Evolutionary conservation across 2,888 invertebrate genomes (phyloP), one percentile per base, ranked within the genome.

Genomic region (Cremastinae sp.): DNA sequence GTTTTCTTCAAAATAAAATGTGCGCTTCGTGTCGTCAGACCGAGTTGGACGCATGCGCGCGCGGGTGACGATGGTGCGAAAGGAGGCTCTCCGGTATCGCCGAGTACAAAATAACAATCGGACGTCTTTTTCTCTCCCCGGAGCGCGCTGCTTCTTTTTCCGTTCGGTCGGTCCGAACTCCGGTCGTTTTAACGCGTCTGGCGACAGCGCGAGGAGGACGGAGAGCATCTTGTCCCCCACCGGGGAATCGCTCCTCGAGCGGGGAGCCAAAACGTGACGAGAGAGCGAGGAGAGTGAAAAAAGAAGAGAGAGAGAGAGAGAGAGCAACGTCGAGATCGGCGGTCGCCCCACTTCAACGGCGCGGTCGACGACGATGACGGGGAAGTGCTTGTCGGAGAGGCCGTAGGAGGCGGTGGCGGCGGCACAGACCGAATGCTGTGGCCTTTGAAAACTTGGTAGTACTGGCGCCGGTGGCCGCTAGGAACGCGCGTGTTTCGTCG

Each of bases 381-480:
- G 22, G 68, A 58, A 45, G 45, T 66, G 54, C 66, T 66, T 66
- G 66, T 66, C 45, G 66, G 61, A 51, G 12, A n/a, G 22, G 28
- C 53, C 41, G 22, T 62, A 28, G 71, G 47, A 49, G 47, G 68
- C 22, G 61, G 59, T 45, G 38, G 65, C 64, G 66, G 62, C 66
- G 53, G 69, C 61, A 74, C 73, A 76, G 74, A 61, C 65, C 73
- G 70, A 75, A 75, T 74, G 78, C 78, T 73, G 66, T 71, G 65
- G 77, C 79, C 65, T 53, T 45, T 45, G 54, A 69, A 62, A 77
- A 75, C 76, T 80, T 78, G 77, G 73, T 79, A 81, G 81, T 77
- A 77, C 74, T 81, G 80, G 81, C 79, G 82, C 82, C 75, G 76
- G 76, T 80, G 79, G 79, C 79, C 79, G 80, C 78, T 75, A 69